Percentiles rank a stretch among this genome's conserved stretches.
Conservation (phyloP, 2,888 invertebrate genomes). For the Lumbricus terrestris region DNA sequence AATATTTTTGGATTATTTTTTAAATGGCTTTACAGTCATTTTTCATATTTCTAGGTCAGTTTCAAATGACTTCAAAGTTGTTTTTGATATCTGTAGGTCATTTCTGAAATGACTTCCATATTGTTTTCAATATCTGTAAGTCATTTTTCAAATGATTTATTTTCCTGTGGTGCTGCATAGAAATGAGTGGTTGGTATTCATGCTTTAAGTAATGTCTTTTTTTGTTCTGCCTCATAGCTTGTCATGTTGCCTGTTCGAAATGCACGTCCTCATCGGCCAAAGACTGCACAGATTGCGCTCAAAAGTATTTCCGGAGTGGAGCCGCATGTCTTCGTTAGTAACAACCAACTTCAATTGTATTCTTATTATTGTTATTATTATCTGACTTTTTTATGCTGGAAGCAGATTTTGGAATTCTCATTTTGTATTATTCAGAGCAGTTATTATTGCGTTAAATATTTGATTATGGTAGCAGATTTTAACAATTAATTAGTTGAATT, state of each 20-base stretch:
- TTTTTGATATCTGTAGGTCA: not conserved
- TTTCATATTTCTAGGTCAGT: not conserved
- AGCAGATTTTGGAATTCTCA: too few relatives aligned
- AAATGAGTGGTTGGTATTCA: not conserved
- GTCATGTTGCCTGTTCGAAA: constrained; percentile 30
- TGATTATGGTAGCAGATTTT: too few relatives aligned
- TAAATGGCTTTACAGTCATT: too few relatives aligned
- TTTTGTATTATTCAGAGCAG: too few relatives aligned
- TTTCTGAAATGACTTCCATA: not conserved
- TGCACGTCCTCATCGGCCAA: constrained; percentile 27
- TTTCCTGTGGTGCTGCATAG: not conserved
- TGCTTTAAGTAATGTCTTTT: not conserved
- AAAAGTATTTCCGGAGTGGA: not conserved
- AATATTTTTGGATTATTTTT: too few relatives aligned
- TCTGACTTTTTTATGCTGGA: too few relatives aligned
- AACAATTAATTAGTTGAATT: too few relatives aligned
- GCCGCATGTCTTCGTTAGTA: constrained; percentile 20
- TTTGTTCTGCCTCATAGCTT: constrained; percentile 27
- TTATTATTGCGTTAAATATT: too few relatives aligned
- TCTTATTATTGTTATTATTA: too few relatives aligned
- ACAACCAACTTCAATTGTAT: not conserved
- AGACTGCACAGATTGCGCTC: constrained; percentile 20
- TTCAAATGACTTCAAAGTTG: not conserved
- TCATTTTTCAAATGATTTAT: not conserved
- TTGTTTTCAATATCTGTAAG: not conserved